phyloP scores from a whole-genome alignment of 2,113 vertebrate species.

The Pimephales promelas region DNA sequence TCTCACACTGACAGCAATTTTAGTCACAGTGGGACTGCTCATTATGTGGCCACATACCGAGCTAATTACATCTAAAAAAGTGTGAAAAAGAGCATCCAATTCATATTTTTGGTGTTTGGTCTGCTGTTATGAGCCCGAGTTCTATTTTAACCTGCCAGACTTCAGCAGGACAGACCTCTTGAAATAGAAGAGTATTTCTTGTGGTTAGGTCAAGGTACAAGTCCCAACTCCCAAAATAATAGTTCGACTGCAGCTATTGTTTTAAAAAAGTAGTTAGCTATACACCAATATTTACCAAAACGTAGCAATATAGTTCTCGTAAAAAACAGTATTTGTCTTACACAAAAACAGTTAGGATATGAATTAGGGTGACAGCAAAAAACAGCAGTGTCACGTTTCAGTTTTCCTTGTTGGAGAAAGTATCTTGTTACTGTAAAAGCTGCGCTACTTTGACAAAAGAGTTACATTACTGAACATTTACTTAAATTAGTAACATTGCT shows the following conservation, averaged over 20 bases:
- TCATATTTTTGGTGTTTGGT: slow-evolving; percentile 30
- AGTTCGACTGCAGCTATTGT: not conserved
- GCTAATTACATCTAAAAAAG: slow-evolving; percentile 36
- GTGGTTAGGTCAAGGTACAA: not conserved
- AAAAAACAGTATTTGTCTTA: no score
- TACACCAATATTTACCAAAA: not conserved
- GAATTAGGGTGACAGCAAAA: no score
- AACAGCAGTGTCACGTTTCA: no score
- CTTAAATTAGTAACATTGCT: not conserved
- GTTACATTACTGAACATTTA: not conserved
- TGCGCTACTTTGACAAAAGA: not conserved
- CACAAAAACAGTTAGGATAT: no score
- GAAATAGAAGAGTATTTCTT: not conserved
- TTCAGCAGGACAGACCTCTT: not conserved
- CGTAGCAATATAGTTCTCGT: not conserved
- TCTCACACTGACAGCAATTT: slow-evolving; percentile 43
- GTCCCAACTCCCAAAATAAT: not conserved
- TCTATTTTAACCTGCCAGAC: slow-evolving; percentile 6
- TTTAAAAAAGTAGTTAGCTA: not conserved
- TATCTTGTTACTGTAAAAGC: not conserved
- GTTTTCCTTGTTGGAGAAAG: not conserved
- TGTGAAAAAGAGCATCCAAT: slow-evolving; percentile 32
- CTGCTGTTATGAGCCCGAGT: not conserved
- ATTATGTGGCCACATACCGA: slow-evolving; percentile 31
- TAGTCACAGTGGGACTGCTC: slow-evolving; percentile 40